Percentiles rank a stretch among this genome's conserved stretches.
Evolutionary conservation across 1,140 invertebrate species (phyloP).

Genomic region (Ridgeia piscesae): DNA sequence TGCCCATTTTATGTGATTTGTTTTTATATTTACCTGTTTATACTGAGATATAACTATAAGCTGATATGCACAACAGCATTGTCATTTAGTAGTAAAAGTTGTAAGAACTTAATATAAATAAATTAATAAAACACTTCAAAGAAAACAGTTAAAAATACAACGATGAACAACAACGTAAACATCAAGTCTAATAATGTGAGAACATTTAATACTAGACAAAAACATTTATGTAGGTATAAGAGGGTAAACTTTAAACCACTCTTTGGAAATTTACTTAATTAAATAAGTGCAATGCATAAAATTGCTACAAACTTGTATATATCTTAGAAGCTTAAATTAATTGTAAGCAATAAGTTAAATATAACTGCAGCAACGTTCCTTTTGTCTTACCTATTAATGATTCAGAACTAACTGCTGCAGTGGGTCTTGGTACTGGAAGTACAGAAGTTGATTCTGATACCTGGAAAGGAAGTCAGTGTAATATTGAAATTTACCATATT

Average conservation of each 20-base stretch:
- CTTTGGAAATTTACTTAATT: not conserved
- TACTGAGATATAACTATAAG: not conserved
- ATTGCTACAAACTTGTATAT: not conserved
- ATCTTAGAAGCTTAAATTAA: not conserved
- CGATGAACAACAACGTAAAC: not conserved
- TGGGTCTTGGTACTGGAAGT: not conserved
- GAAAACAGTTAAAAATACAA: not conserved
- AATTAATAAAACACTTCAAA: not conserved
- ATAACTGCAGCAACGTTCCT: not conserved
- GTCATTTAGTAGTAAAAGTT: not conserved
- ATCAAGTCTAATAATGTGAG: not conserved
- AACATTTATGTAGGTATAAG: not conserved
- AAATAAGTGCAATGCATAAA: not conserved
- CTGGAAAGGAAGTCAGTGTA: not conserved
- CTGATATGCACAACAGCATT: too few species aligned
- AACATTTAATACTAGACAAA: not conserved
- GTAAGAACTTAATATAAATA: not conserved
- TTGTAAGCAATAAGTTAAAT: not conserved
- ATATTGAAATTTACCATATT: not conserved
- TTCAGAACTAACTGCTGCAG: not conserved
- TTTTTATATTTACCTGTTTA: not conserved
- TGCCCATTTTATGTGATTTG: not conserved
- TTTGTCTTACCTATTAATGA: not conserved
- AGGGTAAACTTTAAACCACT: not conserved
- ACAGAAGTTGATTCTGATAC: not conserved